Conservation (phyloP, 2,797 vertebrate species). For the Microchirus variegatus region DNA sequence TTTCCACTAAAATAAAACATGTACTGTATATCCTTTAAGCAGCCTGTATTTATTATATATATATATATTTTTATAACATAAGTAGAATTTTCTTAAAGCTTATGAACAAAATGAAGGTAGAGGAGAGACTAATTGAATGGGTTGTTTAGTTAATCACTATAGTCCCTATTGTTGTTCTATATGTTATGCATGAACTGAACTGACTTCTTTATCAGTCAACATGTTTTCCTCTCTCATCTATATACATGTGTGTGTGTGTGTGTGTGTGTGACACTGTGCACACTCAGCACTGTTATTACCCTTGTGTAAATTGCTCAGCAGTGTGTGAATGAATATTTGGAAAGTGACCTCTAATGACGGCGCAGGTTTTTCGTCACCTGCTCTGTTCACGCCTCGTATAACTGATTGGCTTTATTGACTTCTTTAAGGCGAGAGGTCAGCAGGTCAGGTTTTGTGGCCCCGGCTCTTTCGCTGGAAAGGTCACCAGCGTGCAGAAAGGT, state of each 20-base stretch:
- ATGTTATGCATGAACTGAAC: not conserved
- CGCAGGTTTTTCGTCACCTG: constrained; percentile 60
- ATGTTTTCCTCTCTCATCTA: too few relatives aligned
- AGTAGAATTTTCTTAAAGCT: too few relatives aligned
- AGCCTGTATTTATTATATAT: too few relatives aligned
- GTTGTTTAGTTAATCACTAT: too few relatives aligned
- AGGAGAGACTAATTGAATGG: too few relatives aligned
- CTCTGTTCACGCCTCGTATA: constrained; percentile 39
- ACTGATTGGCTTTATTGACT: constrained; percentile 57
- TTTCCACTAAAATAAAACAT: too few relatives aligned
- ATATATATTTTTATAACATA: too few relatives aligned
- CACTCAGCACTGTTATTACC: constrained; percentile 50
- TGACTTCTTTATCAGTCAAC: not conserved
- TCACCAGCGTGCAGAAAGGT: constrained; percentile 29
- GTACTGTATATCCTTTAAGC: too few relatives aligned
- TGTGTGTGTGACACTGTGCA: constrained; percentile 10
- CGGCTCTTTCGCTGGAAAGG: constrained; percentile 27
- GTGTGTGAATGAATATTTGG: constrained; percentile 66
- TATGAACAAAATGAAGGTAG: too few relatives aligned
- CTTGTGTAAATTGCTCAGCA: constrained; percentile 58
- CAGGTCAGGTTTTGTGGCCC: constrained; percentile 39
- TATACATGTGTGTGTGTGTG: too few relatives aligned
- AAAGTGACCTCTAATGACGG: constrained; percentile 51
- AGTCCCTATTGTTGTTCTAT: not conserved
- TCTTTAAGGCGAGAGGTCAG: constrained; percentile 41